Base-by-base conservation (phyloP, 2,888 invertebrate genomes). In the Unio pictorum region DNA sequence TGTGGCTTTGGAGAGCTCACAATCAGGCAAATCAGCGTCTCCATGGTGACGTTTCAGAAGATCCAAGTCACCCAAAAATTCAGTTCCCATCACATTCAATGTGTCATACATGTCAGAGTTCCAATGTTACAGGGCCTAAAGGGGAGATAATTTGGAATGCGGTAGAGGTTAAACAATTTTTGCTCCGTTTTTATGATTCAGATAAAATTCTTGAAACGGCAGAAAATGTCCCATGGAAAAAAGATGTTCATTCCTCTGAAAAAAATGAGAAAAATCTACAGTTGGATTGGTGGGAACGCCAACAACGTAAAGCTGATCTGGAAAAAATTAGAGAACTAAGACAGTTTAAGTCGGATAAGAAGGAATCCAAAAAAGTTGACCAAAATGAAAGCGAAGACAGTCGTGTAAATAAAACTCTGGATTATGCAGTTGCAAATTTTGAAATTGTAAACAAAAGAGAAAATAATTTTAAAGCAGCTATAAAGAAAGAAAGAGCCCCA, bases 1-100 rank as follows among this genome's bases (percentile, higher is more conserved):
- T 98, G 59, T 99, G 98, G 97, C 91, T 99, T 34, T 99, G 98
- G 98, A 92, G 92, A 83, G 95, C 96, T 0, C 98, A 99, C 88
- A 99, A 99, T 89, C 73, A 74, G 61, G 98, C 96, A 0, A 99
- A 99, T 89, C 91, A 94, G 77, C 93, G 98, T 79, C 91, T 99
- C 45, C 93, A 95, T 30, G 95, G 96, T 0, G 96, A 97, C 89
- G n/a, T 83, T 26, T 83, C 96, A 1, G 98, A 98, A 90, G 99
- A 99, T 91, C 96, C 98, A 0, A 90, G 92, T 67, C 94, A 94
- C 90, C 96, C 95, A 0, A 99, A 99, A 90, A 91, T 94, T 70
- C 95, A 96, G 89, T 99, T 96, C 89, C 99, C 99, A 0, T 81
- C 93, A 80, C 85, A 89, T 3, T 84, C 89, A 6, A 91, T 93